phyloP scores from a whole-genome alignment of 2,113 vertebrate genomes.

The Hepsetus odoe region DNA sequence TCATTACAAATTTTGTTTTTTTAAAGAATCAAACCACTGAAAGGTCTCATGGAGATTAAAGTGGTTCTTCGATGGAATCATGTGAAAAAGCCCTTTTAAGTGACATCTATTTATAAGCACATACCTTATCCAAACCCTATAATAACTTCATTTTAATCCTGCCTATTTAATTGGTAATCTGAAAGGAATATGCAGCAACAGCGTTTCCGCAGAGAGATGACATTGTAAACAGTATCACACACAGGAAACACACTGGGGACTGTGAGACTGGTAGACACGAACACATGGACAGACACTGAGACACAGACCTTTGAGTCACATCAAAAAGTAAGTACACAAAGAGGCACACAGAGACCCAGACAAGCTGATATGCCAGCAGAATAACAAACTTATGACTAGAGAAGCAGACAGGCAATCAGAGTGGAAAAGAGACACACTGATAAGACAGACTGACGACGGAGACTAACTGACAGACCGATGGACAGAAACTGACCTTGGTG shows the following conservation, averaged over 20 bases:
- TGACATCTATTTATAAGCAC: not conserved
- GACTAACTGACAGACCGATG: constrained; percentile 40
- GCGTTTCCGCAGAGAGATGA: not conserved
- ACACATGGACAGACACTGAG: not conserved
- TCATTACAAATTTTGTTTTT: not conserved
- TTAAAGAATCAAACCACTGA: not conserved
- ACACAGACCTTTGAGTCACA: not conserved
- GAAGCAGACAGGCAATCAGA: constrained; percentile 32
- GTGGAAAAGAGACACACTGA: not conserved
- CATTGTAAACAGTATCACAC: not conserved
- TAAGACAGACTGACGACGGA: not conserved
- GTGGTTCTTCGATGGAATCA: not conserved
- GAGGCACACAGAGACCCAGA: constrained; percentile 14
- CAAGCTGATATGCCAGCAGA: constrained; percentile 39
- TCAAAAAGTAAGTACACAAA: not conserved
- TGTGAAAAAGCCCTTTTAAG: not conserved
- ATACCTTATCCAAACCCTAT: not conserved
- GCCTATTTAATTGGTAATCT: not conserved
- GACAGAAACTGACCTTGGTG: constrained; percentile 78
- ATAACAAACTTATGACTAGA: not conserved
- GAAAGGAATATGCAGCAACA: not conserved
- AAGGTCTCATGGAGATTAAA: not conserved
- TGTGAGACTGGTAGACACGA: not conserved
- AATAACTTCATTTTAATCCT: not conserved
- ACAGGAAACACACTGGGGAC: constrained; percentile 3